Percentiles rank a stretch among this genome's conserved stretches.
phyloP scores from a whole-genome alignment of 2,797 vertebrate genomes.

The Perdix hodgsoniae region DNA sequence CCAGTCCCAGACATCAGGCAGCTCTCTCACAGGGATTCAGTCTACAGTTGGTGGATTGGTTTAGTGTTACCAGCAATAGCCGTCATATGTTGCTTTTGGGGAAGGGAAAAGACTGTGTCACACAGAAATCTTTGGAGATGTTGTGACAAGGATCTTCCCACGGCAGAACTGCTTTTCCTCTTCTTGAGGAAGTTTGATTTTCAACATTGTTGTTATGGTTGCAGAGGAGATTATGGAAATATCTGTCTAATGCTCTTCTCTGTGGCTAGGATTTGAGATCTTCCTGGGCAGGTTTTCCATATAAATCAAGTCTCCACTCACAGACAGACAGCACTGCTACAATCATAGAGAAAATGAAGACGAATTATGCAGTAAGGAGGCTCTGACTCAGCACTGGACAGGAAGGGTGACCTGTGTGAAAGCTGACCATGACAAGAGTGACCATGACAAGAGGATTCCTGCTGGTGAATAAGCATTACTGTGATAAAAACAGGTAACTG shows the following conservation, averaged over 20 bases:
- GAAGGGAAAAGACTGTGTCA: neutral
- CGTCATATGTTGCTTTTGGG: neutral
- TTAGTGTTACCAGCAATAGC: neutral
- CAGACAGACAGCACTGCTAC: neutral
- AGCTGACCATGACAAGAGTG: neutral
- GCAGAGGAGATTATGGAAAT: neutral
- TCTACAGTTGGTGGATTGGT: neutral
- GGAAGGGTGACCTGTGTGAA: accelerated
- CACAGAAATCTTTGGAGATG: neutral
- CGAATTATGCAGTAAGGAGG: neutral
- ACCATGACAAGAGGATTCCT: neutral
- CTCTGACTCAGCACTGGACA: neutral
- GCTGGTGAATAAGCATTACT: neutral
- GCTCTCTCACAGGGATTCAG: neutral
- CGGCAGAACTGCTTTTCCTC: neutral
- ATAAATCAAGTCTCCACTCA: neutral
- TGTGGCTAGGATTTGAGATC: neutral
- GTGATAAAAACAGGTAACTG: accelerated
- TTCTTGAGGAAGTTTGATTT: neutral
- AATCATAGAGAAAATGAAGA: neutral
- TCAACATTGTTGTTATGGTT: neutral
- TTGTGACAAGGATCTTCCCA: neutral
- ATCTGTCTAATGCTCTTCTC: neutral
- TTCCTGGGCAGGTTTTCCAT: neutral
- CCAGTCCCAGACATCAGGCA: neutral